These are phyloP conservation scores for Macrophya alboannulata DNA, from an alignment of 2,888 invertebrate species.

Conservation along the genomic window DNA sequence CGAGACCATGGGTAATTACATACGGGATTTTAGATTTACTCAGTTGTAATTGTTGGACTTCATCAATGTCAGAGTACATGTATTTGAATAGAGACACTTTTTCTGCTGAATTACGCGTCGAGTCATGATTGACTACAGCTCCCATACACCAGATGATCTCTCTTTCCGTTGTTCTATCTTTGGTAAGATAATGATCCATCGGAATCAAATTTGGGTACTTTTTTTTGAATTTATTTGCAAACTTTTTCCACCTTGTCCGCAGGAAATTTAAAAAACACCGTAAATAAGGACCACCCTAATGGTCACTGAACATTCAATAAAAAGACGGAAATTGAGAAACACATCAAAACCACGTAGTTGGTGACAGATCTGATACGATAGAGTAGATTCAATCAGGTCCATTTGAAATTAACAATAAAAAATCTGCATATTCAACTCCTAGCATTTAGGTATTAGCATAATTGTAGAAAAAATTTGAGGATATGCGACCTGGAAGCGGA, in stretches of 20 bases:
- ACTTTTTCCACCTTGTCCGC: too few species aligned
- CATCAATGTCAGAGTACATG: conserved; percentile 9
- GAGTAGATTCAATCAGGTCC: too few species aligned
- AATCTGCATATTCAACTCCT: background rate
- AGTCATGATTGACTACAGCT: conserved; percentile 38
- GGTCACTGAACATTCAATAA: background rate
- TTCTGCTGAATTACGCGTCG: background rate
- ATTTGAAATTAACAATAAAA: background rate
- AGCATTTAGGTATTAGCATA: background rate
- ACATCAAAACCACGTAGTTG: conserved; percentile 3
- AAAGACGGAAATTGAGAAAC: background rate
- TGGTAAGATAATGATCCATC: background rate
- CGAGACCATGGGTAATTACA: conserved; percentile 22
- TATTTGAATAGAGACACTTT: background rate
- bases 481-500: background rate
- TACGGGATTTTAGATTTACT: conserved; percentile 33
- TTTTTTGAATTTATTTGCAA: too few species aligned
- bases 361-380: too few species aligned
- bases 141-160: conserved; percentile 48
- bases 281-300: too few species aligned
- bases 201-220: too few species aligned
- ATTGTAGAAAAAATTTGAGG: background rate
- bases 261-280: too few species aligned
- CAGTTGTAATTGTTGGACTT: conserved; percentile 28
- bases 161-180: conserved; percentile 14